phyloP scores from a whole-genome alignment of 2,888 invertebrate species.

The Chironomus riparius region DNA sequence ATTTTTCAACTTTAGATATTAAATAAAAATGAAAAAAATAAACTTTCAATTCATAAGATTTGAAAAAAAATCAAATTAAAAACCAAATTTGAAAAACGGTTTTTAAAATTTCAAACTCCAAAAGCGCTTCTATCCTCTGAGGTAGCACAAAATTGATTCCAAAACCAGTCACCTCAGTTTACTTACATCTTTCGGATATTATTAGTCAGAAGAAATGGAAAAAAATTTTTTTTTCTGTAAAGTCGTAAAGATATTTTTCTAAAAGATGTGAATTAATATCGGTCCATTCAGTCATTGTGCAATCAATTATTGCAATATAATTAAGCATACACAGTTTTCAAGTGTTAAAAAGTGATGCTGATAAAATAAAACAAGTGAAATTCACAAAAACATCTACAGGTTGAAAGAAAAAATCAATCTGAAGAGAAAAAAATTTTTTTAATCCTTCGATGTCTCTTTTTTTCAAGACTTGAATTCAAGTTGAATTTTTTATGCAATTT shows the following conservation, averaged over 20 bases:
- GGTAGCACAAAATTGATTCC: too few relatives aligned
- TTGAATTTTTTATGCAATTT: not conserved
- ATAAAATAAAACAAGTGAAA: not conserved
- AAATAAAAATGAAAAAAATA: not conserved
- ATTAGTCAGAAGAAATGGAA: not conserved
- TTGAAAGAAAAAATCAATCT: conserved; percentile 23
- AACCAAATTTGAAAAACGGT: not conserved
- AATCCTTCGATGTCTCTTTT: conserved; percentile 6
- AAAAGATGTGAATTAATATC: conserved; percentile 19
- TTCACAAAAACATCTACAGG: conserved; percentile 22
- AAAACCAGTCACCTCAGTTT: too few relatives aligned
- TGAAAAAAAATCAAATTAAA: not conserved
- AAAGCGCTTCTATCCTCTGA: too few relatives aligned
- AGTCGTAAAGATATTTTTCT: not conserved
- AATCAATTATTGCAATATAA: conserved; percentile 23
- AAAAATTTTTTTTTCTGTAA: not conserved
- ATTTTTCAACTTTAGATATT: not conserved
- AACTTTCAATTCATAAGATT: not conserved
- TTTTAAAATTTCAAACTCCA: too few relatives aligned
- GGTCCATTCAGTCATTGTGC: conserved; percentile 3
- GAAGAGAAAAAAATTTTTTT: not conserved
- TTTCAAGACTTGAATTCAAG: not conserved
- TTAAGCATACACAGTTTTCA: not conserved
- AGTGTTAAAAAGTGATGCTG: not conserved
- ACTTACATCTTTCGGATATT: too few relatives aligned